Base-by-base conservation (phyloP, 2,113 vertebrate genomes). In the Ptychochromis oligacanthus region DNA sequence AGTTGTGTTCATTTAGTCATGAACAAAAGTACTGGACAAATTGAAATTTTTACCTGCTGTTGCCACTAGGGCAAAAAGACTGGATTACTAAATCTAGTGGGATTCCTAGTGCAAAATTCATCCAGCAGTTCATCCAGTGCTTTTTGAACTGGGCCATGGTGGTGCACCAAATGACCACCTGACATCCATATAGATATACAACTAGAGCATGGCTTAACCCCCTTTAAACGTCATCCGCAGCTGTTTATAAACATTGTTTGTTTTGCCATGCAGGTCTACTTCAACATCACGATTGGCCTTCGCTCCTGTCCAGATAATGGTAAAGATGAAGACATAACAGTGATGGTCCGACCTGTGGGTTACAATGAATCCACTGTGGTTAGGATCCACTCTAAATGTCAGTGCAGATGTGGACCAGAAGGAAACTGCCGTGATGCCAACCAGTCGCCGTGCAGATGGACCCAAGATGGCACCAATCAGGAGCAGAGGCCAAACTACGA, bases 341-440 rank as follows among this genome's bases (percentile, higher is more conserved):
- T 96, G 46, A 22, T 91, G 40, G 94, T 99, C 81, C 97, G 94
- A 79, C 97, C 98, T 4, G 96, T 99, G 91, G 98, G 98, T 89
- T 99, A 98, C 95, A 99, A 99, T 86, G 98, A 99, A 95, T 97
- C 97, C 31, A 88, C 96, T 7, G 91, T 94, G 4, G 80, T 99
- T 61, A 91, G 93, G 49, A 95, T 99, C 89, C 93, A 87, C 77
- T 95, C 94, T 74, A 95, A 93, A 87, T 99, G 98, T 92, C 83
- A 81, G 49, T 99, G 97, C 91, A 91, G 87, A 77, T 96, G 97
- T 88, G 94, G 93, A 54, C 85, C 83, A 58, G 43, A 5, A 2
- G 92, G 93, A 82, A 92, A 85, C 55, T 99, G 97, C 91, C 64
- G 75, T 2, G 96, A 96, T 3, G 94, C 96, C 62, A 93, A 34